Conservation (phyloP, 30 jellyfish, hydroid and myxozoan species). For the Turritopsis rubra region DNA sequence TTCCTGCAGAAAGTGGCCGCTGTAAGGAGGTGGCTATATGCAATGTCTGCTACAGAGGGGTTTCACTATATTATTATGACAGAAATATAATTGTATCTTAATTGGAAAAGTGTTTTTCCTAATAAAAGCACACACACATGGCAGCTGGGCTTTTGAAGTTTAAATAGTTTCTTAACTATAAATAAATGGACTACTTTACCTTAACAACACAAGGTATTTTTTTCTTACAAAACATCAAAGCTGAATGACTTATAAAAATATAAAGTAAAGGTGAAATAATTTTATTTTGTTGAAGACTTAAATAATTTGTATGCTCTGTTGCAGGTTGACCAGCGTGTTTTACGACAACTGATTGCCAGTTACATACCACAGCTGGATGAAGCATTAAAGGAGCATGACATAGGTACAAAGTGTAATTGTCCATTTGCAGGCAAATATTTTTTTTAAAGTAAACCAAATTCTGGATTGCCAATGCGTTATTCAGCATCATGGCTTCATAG, state of each 20-base stretch:
- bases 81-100: too few relatives aligned
- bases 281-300: neutral
- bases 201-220: too few relatives aligned
- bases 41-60: too few relatives aligned
- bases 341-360: constrained; percentile 89
- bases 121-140: too few relatives aligned
- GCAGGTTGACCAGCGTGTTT: constrained; percentile 93
- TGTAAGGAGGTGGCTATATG: too few relatives aligned
- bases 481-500: neutral
- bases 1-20: too few relatives aligned
- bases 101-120: neutral
- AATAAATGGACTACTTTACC: too few relatives aligned
- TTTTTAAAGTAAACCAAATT: neutral
- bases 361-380: constrained; percentile 74
- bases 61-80: too few relatives aligned
- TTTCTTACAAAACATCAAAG: too few relatives aligned
- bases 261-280: neutral
- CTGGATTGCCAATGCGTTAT: neutral
- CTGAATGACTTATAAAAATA: too few relatives aligned
- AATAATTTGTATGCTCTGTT: neutral
- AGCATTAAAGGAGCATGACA: constrained; percentile 79
- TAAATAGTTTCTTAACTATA: too few relatives aligned
- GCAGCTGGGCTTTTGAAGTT: too few relatives aligned
- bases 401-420: constrained; percentile 43
- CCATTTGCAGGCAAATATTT: neutral